Percentiles rank a stretch among this genome's conserved stretches.
Conservation (phyloP, 2,888 invertebrate species). For the Dryococelus australis region DNA sequence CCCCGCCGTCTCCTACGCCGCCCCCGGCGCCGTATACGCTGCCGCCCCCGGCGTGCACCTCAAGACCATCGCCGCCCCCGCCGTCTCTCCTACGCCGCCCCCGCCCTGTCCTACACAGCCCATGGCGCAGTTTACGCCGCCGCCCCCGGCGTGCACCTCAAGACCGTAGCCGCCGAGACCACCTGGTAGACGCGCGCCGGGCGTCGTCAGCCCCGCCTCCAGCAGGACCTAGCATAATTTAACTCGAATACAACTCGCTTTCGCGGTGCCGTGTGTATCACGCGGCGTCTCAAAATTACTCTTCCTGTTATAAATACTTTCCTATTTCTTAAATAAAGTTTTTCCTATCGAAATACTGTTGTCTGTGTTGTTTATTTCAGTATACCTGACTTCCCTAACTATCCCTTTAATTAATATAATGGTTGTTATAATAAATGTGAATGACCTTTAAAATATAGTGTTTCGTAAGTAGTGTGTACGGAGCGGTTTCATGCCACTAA, state of each 20-base stretch:
- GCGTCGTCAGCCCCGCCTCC: background rate
- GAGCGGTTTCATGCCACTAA: too few relatives aligned
- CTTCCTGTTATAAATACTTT: background rate
- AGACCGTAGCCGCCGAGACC: conserved; percentile 45
- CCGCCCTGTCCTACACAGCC: conserved; percentile 44
- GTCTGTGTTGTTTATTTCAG: background rate
- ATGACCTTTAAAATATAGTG: too few relatives aligned
- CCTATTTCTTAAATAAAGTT: background rate
- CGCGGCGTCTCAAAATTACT: conserved; percentile 12
- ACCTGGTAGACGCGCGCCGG: conserved; percentile 33
- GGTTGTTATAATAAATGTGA: too few relatives aligned
- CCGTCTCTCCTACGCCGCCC: conserved; percentile 48
- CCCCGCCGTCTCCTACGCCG: conserved; percentile 39
- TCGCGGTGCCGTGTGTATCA: conserved; percentile 27
- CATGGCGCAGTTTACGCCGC: conserved; percentile 33
- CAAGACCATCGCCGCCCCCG: conserved; percentile 51
- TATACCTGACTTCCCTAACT: too few relatives aligned
- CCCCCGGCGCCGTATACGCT: conserved; percentile 36
- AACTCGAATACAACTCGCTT: conserved; percentile 41
- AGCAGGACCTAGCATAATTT: background rate
- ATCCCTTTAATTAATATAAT: too few relatives aligned
- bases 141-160: conserved; percentile 49
- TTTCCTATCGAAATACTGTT: background rate
- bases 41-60: conserved; percentile 45
- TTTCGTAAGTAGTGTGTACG: too few relatives aligned